Conservation (phyloP, 30 jellyfish, hydroid and myxozoan species). For the Aurelia sp. region DNA sequence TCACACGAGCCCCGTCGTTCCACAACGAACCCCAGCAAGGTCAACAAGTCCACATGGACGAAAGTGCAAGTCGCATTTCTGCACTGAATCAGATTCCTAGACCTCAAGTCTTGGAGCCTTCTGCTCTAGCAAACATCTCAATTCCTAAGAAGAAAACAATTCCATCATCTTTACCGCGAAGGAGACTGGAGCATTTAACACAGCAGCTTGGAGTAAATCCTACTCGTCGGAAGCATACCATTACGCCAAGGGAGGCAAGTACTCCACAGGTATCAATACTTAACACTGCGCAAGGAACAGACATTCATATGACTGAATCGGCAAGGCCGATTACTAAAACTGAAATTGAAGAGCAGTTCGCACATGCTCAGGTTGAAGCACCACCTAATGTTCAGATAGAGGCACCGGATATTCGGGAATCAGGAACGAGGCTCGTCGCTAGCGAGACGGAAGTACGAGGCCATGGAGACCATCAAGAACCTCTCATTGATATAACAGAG, state of each 20-base stretch:
- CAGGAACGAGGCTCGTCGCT: neutral
- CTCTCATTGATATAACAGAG: neutral
- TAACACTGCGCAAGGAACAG: neutral
- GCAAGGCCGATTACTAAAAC: neutral
- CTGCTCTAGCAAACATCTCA: neutral
- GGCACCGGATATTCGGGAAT: neutral
- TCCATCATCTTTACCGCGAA: slow-evolving; percentile 11
- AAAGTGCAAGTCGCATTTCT: no score
- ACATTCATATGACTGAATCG: slow-evolving; percentile 3
- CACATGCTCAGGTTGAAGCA: neutral
- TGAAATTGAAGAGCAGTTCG: neutral
- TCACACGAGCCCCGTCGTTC: no score
- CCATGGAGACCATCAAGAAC: slow-evolving; percentile 5
- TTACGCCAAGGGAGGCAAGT: neutral
- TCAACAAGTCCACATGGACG: no score
- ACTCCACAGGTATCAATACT: neutral
- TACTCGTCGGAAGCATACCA: slow-evolving; percentile 34
- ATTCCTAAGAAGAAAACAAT: slow-evolving; percentile 27
- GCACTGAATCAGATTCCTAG: no score
- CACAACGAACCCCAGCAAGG: no score
- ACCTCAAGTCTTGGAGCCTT: neutral
- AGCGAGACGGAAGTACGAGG: neutral
- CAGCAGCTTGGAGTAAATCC: slow-evolving; percentile 56
- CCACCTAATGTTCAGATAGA: neutral
- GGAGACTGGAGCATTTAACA: slow-evolving; percentile 39